Percentiles rank a stretch among this genome's conserved stretches.
Evolutionary conservation across 92 coral and sea anemone genomes (phyloP).

Genomic region (Anthopleura xanthogrammica): DNA sequence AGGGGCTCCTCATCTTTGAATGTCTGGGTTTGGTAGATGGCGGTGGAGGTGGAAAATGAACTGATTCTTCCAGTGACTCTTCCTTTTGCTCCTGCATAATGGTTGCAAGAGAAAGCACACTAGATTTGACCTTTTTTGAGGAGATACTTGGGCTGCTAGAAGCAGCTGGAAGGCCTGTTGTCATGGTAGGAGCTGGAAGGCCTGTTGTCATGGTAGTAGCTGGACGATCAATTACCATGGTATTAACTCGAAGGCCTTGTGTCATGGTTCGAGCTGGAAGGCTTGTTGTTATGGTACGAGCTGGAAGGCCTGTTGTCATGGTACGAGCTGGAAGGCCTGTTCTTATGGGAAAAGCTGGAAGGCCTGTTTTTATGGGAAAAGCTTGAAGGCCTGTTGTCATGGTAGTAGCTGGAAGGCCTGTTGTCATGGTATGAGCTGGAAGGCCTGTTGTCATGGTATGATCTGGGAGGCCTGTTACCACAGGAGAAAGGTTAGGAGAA

Average conservation of each 20-base stretch:
- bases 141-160: background rate
- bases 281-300: too few species aligned
- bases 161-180: background rate
- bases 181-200: background rate
- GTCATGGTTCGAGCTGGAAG: too few species aligned
- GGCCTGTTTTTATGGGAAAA: background rate
- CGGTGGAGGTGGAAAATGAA: background rate
- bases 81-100: conserved; percentile 39
- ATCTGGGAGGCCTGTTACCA: too few species aligned
- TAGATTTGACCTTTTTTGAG: background rate
- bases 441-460: too few species aligned
- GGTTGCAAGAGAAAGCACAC: background rate
- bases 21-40: background rate
- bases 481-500: too few species aligned
- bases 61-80: background rate
- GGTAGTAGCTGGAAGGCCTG: background rate
- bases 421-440: too few species aligned
- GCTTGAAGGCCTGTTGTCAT: background rate
- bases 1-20: background rate
- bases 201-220: conserved; percentile 3
- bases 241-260: too few species aligned
- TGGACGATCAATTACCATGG: background rate
- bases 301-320: background rate
- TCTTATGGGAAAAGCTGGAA: background rate
- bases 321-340: background rate